Evolutionary conservation across 2,797 vertebrate species (phyloP), one percentile per base, ranked within the genome.

Genomic region (Phalanger gymnotis): DNA sequence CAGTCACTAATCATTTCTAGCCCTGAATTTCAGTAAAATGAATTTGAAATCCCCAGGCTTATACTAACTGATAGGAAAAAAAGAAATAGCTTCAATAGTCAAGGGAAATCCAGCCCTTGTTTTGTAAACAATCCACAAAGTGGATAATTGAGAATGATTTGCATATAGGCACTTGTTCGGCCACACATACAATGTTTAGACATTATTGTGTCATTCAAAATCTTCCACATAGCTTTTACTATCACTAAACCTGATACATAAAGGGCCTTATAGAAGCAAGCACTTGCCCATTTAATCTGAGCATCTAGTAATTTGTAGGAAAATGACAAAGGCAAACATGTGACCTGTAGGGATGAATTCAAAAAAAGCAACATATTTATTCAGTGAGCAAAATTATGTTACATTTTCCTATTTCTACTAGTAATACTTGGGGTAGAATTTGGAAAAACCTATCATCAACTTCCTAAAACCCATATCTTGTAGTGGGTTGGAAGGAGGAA

Each of bases 231-330:
- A 81, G 73, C 19, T 81, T 81, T 81, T 81, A 40, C 47, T 81
- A 47, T 81, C 73, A 25, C n/a, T 81, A 81, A 81, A 47, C 47
- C 40, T 81, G 7, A 47, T 47, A 81, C 2, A 47, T 47, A 96
- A 93, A 94, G 73, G 55, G 11, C 19, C 53, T 92, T 52, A 94
- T 7, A 90, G 27, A 81, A 54, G 4, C 95, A 5, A 54, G 11
- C 91, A 93, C 19, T 87, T 95, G 28, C 47, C 90, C 58, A 92
- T 91, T 93, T 94, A 96, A 93, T 92, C n/a, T 96, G 94, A 96
- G 92, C 5, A 92, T 34, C 13, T 1, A 31, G 28, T 31, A 28
- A 90, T 53, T 93, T 91, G 10, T 53, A 5, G 53, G 4, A 66
- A 92, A 95, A 95, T 93, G 47, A 55, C 56, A 95, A 47, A 28